Percentiles rank a stretch among this genome's conserved stretches.
Evolutionary conservation across 2,113 vertebrate genomes (phyloP).

Genomic region (Anoplopoma fimbria): DNA sequence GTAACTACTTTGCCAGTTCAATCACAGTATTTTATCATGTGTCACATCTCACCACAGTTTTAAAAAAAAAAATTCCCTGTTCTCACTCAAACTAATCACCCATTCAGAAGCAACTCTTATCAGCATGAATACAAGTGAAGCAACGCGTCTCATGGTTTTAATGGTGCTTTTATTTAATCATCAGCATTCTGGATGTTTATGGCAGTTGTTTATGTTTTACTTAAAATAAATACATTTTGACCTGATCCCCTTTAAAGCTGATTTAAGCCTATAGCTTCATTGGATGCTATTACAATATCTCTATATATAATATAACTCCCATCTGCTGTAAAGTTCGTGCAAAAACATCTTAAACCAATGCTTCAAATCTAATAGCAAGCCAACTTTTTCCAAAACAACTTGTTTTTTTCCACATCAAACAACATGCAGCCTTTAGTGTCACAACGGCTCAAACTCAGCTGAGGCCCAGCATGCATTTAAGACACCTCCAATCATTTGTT

Average conservation of each 20-base stretch:
- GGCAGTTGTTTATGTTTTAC: not conserved
- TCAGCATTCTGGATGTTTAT: not conserved
- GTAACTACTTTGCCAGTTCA: not conserved
- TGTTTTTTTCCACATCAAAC: slow-evolving; percentile 47
- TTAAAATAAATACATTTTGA: not conserved
- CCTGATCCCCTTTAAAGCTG: not conserved
- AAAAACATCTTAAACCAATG: not conserved
- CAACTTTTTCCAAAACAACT: slow-evolving; percentile 23
- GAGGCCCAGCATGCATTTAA: not conserved
- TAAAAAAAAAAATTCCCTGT: not conserved
- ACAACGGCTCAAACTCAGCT: slow-evolving; percentile 9
- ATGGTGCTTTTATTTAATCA: not conserved
- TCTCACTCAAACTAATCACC: not conserved
- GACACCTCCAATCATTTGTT: slow-evolving; percentile 27
- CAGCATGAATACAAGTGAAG: not conserved
- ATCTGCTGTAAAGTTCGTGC: not conserved
- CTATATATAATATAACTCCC: no score
- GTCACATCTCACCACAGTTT: not conserved
- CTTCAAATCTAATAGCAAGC: not conserved
- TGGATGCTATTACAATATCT: not conserved
- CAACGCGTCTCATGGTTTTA: not conserved
- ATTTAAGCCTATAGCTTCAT: not conserved
- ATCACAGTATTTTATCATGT: not conserved
- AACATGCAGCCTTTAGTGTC: not conserved
- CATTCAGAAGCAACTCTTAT: not conserved